phyloP scores from a whole-genome alignment of 2,888 invertebrate species.

The Caenorhabditis sp. region DNA sequence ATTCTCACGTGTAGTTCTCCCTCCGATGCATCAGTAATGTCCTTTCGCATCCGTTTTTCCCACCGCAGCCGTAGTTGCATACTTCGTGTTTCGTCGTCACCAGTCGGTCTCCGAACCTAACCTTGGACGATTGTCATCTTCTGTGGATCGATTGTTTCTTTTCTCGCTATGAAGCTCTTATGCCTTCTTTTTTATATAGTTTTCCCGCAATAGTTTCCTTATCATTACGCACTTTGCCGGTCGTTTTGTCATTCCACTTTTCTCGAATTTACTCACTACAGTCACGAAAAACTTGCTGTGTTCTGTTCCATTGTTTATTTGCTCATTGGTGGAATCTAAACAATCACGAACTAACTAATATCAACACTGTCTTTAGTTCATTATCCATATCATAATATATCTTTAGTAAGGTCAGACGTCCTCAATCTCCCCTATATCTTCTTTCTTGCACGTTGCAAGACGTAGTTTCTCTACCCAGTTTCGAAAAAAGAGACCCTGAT shows the following conservation, averaged over 20 bases:
- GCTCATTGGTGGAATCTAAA: background rate
- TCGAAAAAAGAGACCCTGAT: conserved; percentile 28
- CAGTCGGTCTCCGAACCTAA: conserved; percentile 49
- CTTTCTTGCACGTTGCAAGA: conserved; percentile 30
- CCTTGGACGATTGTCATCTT: conserved; percentile 40
- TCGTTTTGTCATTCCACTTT: conserved; percentile 31
- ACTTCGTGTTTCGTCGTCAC: conserved; percentile 34
- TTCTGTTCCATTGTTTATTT: conserved; percentile 43
- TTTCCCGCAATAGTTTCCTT: conserved; percentile 32
- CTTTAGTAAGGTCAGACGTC: conserved; percentile 1
- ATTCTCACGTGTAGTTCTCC: conserved; percentile 48
- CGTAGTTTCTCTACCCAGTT: conserved; percentile 17
- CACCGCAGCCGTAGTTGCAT: conserved; percentile 14
- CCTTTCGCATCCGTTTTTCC: conserved; percentile 56
- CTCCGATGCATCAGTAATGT: conserved; percentile 32
- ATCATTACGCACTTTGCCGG: conserved; percentile 27
- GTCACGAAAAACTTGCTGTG: background rate
- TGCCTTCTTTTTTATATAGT: conserved; percentile 6
- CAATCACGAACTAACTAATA: conserved; percentile 14
- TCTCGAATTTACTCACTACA: background rate
- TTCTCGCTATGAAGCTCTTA: conserved; percentile 42
- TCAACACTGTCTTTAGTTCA: background rate
- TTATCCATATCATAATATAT: conserved; percentile 2
- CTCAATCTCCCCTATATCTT: conserved; percentile 9
- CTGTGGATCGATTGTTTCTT: conserved; percentile 40